Evolutionary conservation across 2,797 vertebrate species (phyloP), one percentile per base, ranked within the genome.

Genomic region (Lateolabrax maculatus): DNA sequence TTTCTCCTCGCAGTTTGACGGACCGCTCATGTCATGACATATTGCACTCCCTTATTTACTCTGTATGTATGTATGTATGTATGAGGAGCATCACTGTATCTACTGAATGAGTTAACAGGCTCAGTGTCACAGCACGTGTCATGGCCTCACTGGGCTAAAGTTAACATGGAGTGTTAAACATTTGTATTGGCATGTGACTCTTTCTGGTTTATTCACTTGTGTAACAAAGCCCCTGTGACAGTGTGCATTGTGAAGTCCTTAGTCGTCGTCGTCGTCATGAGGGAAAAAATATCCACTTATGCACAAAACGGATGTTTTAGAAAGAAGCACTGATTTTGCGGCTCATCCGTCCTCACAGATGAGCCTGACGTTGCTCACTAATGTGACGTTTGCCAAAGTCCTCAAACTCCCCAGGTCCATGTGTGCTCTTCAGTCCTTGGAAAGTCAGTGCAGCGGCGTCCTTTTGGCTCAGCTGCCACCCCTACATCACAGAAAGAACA

Each of bases 81-180:
- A n/a, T n/a, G n/a, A n/a, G n/a, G 10, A 61, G 19, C 19, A 29
- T 23, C 10, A 12, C 9, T 57, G 53, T 66, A 19, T 81, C 79
- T 18, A 29, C 27, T 87, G 90, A 77, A 91, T 82, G n/a, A 71
- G 64, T 80, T 85, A 73, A 88, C 72, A 62, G 46, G 83, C 65
- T 93, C 74, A 83, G 49, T 58, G 69, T 48, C 78, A 65, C 51
- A 44, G 58, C 75, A 79, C 65, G 23, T 84, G 71, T 29, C 84
- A 51, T 74, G 68, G 44, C 57, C 71, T 56, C 41, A 44, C 25
- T 23, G 25, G 48, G 10, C 44, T 44, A 3, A 65, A 37, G 37
- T 65, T 51, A 21, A 56, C 72, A 9, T 2, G 25, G 41, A n/a
- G 31, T 34, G 3, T 34, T 3, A 6, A 34, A 34, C 16, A 10